Conservation (phyloP, 2,888 invertebrate species). For the Athalia circularis region DNA sequence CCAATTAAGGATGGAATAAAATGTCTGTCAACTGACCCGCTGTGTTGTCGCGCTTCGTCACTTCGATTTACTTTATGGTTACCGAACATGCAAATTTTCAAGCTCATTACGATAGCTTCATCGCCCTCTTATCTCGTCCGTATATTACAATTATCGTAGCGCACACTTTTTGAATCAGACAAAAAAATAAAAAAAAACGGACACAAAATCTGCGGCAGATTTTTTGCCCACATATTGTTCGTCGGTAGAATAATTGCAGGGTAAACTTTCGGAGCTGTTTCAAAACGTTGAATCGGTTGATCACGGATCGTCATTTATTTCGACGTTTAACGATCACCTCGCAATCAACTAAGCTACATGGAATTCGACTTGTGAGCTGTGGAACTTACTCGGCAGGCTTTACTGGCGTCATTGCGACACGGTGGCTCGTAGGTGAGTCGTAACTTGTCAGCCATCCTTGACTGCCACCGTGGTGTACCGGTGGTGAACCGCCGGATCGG, state of each 20-base stretch:
- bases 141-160: too few relatives aligned
- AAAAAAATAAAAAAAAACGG: too few relatives aligned
- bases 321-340: constrained; percentile 19
- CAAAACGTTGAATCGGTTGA: background rate
- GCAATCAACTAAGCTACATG: constrained; percentile 15
- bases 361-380: constrained; percentile 27
- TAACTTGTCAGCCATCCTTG: constrained; percentile 68
- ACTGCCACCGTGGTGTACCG: constrained; percentile 55
- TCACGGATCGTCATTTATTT: background rate
- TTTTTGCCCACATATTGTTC: too few relatives aligned
- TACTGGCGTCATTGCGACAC: constrained; percentile 37
- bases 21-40: background rate
- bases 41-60: constrained; percentile 1
- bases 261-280: too few relatives aligned
- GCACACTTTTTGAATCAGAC: too few relatives aligned
- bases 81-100: background rate
- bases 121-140: too few relatives aligned
- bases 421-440: constrained; percentile 49
- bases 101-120: background rate
- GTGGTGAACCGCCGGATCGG: constrained; percentile 44
- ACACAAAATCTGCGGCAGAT: too few relatives aligned
- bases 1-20: constrained; percentile 37
- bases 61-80: background rate
- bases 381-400: constrained; percentile 18
- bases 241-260: too few relatives aligned